Conservation (phyloP, 1,140 invertebrate genomes). For the Battus philenor region DNA sequence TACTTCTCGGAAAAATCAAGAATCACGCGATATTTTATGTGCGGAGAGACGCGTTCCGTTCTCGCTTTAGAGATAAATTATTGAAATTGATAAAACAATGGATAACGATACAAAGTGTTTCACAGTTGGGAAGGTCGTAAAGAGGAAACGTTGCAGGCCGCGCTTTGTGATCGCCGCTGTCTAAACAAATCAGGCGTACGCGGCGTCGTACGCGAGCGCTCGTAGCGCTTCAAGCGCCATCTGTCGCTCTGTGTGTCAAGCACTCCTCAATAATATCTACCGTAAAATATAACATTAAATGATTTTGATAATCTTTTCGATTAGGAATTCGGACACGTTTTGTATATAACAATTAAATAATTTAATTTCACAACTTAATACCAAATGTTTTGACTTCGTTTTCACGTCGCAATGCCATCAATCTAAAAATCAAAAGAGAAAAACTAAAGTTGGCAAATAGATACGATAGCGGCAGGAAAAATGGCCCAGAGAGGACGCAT, state of each 20-base stretch:
- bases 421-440: too few relatives aligned
- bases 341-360: too few relatives aligned
- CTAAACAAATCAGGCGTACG: slow-evolving; percentile 53
- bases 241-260: slow-evolving; percentile 10
- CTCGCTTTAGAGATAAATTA: slow-evolving; percentile 63
- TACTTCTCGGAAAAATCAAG: slow-evolving; percentile 49
- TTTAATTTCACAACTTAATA: too few relatives aligned
- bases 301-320: too few relatives aligned
- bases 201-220: slow-evolving; percentile 24
- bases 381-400: too few relatives aligned
- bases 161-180: slow-evolving; percentile 62
- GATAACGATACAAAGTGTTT: slow-evolving; percentile 57
- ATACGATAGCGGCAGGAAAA: too few relatives aligned
- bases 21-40: slow-evolving; percentile 52
- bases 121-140: slow-evolving; percentile 68
- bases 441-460: too few relatives aligned
- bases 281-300: too few relatives aligned
- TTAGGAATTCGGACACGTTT: too few relatives aligned
- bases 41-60: slow-evolving; percentile 58
- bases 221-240: slow-evolving; percentile 19
- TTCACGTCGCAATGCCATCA: too few relatives aligned
- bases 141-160: slow-evolving; percentile 62
- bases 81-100: slow-evolving; percentile 73
- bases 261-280: too few relatives aligned
- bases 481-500: too few relatives aligned